phyloP scores from a whole-genome alignment of 2,797 vertebrate genomes.

The Tangara arthus region DNA sequence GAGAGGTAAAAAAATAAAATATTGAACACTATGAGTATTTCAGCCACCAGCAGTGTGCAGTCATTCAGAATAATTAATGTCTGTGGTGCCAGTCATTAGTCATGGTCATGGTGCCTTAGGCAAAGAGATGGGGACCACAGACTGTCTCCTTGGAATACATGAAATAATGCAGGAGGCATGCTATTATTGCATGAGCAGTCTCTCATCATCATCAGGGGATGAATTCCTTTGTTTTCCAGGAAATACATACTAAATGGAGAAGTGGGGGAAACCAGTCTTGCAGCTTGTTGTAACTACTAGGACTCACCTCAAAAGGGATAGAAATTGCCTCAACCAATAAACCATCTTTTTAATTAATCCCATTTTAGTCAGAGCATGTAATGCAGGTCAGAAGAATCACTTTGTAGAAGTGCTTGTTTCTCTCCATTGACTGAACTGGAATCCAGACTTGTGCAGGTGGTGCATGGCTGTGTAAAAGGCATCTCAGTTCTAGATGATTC shows the following conservation, averaged over 20 bases:
- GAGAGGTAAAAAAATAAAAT: not conserved
- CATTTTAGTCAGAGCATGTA: not conserved
- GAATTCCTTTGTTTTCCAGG: not conserved
- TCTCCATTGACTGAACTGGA: not conserved
- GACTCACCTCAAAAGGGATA: not conserved
- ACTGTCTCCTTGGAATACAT: not conserved
- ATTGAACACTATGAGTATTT: not conserved
- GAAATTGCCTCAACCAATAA: not conserved
- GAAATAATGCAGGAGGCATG: not conserved
- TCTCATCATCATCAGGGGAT: not conserved
- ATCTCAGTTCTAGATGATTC: not conserved
- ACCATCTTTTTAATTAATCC: not conserved
- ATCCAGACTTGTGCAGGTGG: not conserved
- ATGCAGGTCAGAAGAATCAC: not conserved
- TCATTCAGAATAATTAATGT: not conserved
- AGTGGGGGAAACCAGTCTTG: not conserved
- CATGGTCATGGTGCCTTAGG: not conserved
- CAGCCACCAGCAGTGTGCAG: not conserved
- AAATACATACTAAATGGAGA: not conserved
- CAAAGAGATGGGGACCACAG: not conserved
- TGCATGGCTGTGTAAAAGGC: not conserved
- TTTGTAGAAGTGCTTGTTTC: not conserved
- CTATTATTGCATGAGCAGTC: not conserved
- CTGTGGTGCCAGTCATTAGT: not conserved
- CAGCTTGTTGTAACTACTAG: not conserved